phyloP scores from a whole-genome alignment of 1,140 invertebrate species.

The Papilio xuthus region DNA sequence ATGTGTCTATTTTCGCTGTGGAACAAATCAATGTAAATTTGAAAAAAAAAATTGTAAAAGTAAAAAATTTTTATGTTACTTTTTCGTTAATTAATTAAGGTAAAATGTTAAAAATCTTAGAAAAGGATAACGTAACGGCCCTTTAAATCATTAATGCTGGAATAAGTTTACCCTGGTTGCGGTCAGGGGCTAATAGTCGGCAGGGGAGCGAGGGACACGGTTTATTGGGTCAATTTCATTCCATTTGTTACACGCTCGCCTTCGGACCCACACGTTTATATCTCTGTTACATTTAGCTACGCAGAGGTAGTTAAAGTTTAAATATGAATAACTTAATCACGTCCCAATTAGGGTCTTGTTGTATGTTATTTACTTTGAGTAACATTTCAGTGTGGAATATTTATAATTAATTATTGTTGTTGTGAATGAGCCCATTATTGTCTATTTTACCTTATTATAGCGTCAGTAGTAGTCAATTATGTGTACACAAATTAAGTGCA shows the following conservation, averaged over 20 bases:
- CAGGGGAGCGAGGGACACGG: background rate
- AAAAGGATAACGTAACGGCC: background rate
- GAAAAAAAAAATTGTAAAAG: too few species aligned
- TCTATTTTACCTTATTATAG: too few species aligned
- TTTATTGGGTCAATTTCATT: conserved; percentile 28
- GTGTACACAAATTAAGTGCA: too few species aligned
- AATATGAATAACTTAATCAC: conserved; percentile 23
- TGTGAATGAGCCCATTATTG: too few species aligned
- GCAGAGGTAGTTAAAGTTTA: background rate
- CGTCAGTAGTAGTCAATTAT: too few species aligned
- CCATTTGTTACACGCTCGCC: conserved; percentile 7
- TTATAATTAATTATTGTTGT: too few species aligned
- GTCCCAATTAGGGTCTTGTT: background rate
- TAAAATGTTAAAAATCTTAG: conserved; percentile 2
- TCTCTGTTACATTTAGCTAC: background rate
- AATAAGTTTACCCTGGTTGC: conserved; percentile 16
- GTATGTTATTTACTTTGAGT: background rate
- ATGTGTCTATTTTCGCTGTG: too few species aligned
- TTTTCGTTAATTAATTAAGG: background rate
- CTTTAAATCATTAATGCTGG: conserved; percentile 23
- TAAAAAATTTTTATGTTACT: background rate
- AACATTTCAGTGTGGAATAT: background rate
- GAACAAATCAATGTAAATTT: too few species aligned
- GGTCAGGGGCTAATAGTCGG: conserved; percentile 18
- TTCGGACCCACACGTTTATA: background rate